Base-by-base conservation (phyloP, 2,888 invertebrate genomes). In the Phymatocera aterrima region DNA sequence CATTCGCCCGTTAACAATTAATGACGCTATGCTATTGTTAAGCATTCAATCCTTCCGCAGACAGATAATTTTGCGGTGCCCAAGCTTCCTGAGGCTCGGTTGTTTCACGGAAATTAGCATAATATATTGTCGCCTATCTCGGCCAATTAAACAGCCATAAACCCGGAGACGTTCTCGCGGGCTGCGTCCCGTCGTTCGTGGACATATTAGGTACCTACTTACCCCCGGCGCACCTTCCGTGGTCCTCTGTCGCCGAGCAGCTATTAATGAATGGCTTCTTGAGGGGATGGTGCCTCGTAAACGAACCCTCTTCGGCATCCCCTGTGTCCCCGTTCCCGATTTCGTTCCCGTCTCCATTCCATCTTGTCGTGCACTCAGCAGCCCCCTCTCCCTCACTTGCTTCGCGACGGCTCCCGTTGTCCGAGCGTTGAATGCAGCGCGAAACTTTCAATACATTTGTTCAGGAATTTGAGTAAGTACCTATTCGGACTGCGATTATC, bases 221-320 rank as follows among this genome's bases (percentile, higher is more conserved):
- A 3, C n/a, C 51, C 51, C 51, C 79, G 24, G 72, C 80, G 79
- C 78, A 79, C 83, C 83, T 54, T 8, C 40, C 54, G 21, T n/a
- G 65, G 84, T 80, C 79, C 85, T 85, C 84, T 84, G 85, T 83
- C 81, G 81, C 81, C 83, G 81, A 81, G 83, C 80, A 81, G 80
- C 83, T 85, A 57, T 88, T 88, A 88, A 88, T 87, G 87, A 88
- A 85, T 85, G 82, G 83, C 81, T 84, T 82, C 83, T 83, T 82
- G 83, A 83, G 83, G 84, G 85, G 83, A 83, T 81, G 80, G 83
- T 80, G 79, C 83, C 84, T 87, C 87, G 86, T 87, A 88, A 88
- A 88, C 84, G 85, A 85, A 85, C 86, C 87, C 87, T 72, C 72
- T 72, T 72, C n/a, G 24, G 72, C 72, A 18, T 51, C 72, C 72